phyloP scores from a whole-genome alignment of 2,797 vertebrate genomes.

The Anolis apletophallus region DNA sequence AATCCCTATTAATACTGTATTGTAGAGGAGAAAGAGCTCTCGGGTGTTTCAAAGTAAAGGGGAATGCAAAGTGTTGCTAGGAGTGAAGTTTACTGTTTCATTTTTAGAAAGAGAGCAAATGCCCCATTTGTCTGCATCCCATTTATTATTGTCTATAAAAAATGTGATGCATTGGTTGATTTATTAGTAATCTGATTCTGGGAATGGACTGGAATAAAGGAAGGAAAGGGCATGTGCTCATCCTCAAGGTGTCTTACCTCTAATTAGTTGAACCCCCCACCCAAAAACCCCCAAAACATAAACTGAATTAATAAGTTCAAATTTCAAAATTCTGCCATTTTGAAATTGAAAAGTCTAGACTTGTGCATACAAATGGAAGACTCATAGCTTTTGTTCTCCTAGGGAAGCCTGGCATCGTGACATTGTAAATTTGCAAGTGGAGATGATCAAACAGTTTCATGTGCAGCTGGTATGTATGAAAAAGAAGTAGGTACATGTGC shows the following conservation, averaged over 20 bases:
- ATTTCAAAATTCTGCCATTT: background rate
- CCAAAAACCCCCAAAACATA: background rate
- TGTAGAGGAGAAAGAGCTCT: background rate
- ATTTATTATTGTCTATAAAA: background rate
- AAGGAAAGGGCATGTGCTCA: background rate
- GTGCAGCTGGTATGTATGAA: slow-evolving; percentile 90
- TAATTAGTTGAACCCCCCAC: background rate
- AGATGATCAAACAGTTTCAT: slow-evolving; percentile 98
- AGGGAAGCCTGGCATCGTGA: slow-evolving; percentile 94
- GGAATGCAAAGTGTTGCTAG: background rate
- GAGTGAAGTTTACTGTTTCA: background rate
- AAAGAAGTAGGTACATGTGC: slow-evolving; percentile 23
- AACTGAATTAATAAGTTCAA: background rate
- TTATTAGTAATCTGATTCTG: background rate
- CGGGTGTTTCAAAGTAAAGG: background rate
- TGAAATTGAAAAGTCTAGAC: slow-evolving; percentile 19
- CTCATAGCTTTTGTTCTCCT: slow-evolving; percentile 45
- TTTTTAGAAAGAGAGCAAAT: background rate
- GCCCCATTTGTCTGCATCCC: background rate
- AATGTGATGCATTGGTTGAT: background rate
- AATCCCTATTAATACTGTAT: background rate
- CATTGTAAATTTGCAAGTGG: slow-evolving; percentile 96
- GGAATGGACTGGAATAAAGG: background rate
- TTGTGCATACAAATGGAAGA: slow-evolving; percentile 14
- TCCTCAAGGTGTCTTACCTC: background rate